A percentile compares a stretch with the other conserved stretches of the same genome.
Evolutionary conservation across 2,113 vertebrate species (phyloP).

Genomic region (Salminus brasiliensis): DNA sequence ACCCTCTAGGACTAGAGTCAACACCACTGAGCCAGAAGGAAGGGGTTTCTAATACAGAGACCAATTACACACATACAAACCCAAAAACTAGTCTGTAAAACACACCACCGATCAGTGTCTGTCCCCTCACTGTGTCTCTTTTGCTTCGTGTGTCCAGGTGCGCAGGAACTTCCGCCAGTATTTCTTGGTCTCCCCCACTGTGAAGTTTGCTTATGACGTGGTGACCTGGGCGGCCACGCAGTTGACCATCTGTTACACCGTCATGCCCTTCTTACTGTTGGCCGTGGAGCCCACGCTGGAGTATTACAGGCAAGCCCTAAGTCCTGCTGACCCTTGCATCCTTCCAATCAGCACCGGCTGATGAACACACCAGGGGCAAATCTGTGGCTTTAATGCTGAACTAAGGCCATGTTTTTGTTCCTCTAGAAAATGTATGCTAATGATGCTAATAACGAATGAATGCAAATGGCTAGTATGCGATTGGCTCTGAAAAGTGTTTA

Average conservation of each 20-base stretch:
- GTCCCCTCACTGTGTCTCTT: no score
- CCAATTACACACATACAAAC: no score
- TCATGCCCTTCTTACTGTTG: slow-evolving; percentile 80
- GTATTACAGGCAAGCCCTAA: slow-evolving; percentile 72
- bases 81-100: no score
- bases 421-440: neutral
- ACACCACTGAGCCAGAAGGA: no score
- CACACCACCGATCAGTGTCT: no score
- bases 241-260: slow-evolving; percentile 77
- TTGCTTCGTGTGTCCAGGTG: slow-evolving; percentile 56
- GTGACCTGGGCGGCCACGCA: slow-evolving; percentile 78
- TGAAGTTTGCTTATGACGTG: slow-evolving; percentile 74
- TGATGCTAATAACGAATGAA: no score
- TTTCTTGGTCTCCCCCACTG: slow-evolving; percentile 62
- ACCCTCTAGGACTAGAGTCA: no score
- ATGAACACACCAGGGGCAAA: neutral
- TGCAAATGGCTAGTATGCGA: no score
- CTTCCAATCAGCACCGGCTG: neutral
- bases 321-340: neutral
- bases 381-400: neutral
- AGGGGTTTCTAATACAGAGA: no score
- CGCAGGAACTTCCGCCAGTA: slow-evolving; percentile 70
- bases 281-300: slow-evolving; percentile 67
- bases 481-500: no score
- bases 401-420: no score